Percentiles rank a stretch among this genome's conserved stretches.
Evolutionary conservation across 2,888 invertebrate species (phyloP).

Genomic region (Stegophylla sp.): DNA sequence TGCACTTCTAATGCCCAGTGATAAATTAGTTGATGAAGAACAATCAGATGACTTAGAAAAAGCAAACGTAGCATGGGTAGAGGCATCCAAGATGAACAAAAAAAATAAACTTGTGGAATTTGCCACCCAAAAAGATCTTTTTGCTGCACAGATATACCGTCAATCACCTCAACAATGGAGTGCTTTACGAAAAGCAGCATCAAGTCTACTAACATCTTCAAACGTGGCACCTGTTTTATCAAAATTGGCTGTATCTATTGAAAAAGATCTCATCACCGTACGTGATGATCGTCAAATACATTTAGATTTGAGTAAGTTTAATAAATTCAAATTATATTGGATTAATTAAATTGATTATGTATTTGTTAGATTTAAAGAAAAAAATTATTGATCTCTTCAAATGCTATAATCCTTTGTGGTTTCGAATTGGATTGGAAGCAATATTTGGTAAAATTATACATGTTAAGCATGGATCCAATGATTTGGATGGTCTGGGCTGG

Average conservation of each 20-base stretch:
- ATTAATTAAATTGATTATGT: neutral
- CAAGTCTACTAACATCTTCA: slow-evolving; percentile 71
- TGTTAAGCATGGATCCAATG: slow-evolving; percentile 75
- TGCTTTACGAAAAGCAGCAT: slow-evolving; percentile 73
- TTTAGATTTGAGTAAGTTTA: slow-evolving; percentile 73
- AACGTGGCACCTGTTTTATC: slow-evolving; percentile 72
- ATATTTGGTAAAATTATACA: slow-evolving; percentile 80
- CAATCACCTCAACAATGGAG: slow-evolving; percentile 66
- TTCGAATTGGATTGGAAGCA: slow-evolving; percentile 85
- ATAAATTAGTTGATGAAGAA: slow-evolving; percentile 72
- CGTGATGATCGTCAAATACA: slow-evolving; percentile 81
- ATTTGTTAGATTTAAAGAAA: slow-evolving; percentile 72
- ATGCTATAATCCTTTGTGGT: slow-evolving; percentile 89
- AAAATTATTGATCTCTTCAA: slow-evolving; percentile 77
- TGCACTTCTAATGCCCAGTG: slow-evolving; percentile 76
- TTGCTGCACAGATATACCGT: slow-evolving; percentile 52
- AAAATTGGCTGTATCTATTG: slow-evolving; percentile 75
- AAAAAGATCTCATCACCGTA: slow-evolving; percentile 76
- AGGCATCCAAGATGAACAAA: slow-evolving; percentile 71
- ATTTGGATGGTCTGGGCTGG: slow-evolving; percentile 77
- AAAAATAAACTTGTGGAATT: slow-evolving; percentile 63
- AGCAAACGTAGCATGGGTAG: slow-evolving; percentile 77
- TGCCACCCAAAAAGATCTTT: slow-evolving; percentile 70
- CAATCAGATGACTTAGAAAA: slow-evolving; percentile 72
- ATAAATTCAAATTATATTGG: neutral